These are phyloP conservation scores for Pangasius macronema DNA, from an alignment of 2,797 vertebrate genomes.

Conservation along the genomic window DNA sequence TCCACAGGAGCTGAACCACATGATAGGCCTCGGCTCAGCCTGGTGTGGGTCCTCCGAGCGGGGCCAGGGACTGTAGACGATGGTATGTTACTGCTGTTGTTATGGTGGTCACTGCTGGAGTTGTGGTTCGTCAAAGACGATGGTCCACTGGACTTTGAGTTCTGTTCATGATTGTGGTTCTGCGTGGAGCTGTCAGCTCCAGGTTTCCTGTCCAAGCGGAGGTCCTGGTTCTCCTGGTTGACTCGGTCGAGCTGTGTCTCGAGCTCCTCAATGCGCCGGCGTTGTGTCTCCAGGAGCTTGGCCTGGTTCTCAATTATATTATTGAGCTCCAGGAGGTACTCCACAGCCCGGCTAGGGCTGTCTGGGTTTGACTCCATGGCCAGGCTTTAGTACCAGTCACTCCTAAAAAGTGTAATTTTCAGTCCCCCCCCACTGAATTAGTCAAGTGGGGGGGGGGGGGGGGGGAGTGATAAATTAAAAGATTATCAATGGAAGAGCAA, in stretches of 20 bases:
- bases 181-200: slow-evolving; percentile 44
- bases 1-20: slow-evolving; percentile 82
- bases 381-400: slow-evolving; percentile 39
- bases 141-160: slow-evolving; percentile 66
- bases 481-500: slow-evolving; percentile 1
- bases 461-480: slow-evolving; percentile 56
- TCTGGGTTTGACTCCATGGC: slow-evolving; percentile 74
- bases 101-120: slow-evolving; percentile 53
- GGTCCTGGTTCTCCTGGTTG: slow-evolving; percentile 88
- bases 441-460: slow-evolving; percentile 71
- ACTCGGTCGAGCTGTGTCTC: slow-evolving; percentile 89
- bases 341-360: slow-evolving; percentile 88
- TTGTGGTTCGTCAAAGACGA: slow-evolving; percentile 66
- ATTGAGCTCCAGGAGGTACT: slow-evolving; percentile 92
- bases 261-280: slow-evolving; percentile 87
- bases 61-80: slow-evolving; percentile 65
- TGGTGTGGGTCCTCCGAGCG: slow-evolving; percentile 73
- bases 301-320: slow-evolving; percentile 94
- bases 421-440: slow-evolving; percentile 76
- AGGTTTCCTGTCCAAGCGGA: slow-evolving; percentile 77
- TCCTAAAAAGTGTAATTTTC: slow-evolving; percentile 50
- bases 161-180: slow-evolving; percentile 61
- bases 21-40: slow-evolving; percentile 79
- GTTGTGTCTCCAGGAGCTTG: slow-evolving; percentile 89
- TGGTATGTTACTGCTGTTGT: slow-evolving; percentile 51